phyloP scores from a whole-genome alignment of 2,888 invertebrate genomes.

The Volucella inanis region DNA sequence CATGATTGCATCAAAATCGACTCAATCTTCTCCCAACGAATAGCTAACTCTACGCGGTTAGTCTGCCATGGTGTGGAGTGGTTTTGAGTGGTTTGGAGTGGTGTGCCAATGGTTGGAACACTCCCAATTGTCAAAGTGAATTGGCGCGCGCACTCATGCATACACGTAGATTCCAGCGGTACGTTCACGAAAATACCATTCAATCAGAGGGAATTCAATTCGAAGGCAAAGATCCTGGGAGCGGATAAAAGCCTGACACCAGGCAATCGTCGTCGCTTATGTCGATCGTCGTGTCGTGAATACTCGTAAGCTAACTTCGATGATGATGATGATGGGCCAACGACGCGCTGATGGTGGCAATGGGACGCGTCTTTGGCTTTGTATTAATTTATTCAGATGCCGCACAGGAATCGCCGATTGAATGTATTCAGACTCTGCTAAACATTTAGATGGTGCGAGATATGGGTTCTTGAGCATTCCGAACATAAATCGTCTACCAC shows the following conservation, averaged over 20 bases:
- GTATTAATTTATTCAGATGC: slow-evolving; percentile 72
- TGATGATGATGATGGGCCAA: slow-evolving; percentile 32
- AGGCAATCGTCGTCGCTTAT: neutral
- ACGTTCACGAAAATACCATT: slow-evolving; percentile 71
- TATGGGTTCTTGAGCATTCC: slow-evolving; percentile 68
- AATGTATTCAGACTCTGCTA: slow-evolving; percentile 73
- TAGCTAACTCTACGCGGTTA: neutral
- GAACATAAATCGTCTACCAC: slow-evolving; percentile 38
- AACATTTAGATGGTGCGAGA: slow-evolving; percentile 74
- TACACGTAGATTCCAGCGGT: slow-evolving; percentile 39
- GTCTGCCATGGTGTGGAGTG: neutral
- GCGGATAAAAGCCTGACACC: slow-evolving; percentile 54
- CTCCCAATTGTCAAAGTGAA: slow-evolving; percentile 62
- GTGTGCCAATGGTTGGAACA: slow-evolving; percentile 5
- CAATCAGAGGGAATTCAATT: slow-evolving; percentile 69
- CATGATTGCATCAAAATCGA: slow-evolving; percentile 72
- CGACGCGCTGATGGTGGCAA: slow-evolving; percentile 67
- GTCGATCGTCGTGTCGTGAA: slow-evolving; percentile 18
- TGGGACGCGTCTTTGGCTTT: slow-evolving; percentile 60
- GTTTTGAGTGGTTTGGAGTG: neutral
- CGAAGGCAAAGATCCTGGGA: slow-evolving; percentile 57
- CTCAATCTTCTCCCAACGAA: slow-evolving; percentile 49
- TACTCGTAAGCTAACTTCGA: slow-evolving; percentile 8
- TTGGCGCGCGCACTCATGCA: slow-evolving; percentile 41
- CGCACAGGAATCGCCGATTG: slow-evolving; percentile 49